A percentile compares a stretch with the other conserved stretches of the same genome.
Evolutionary conservation across 2,113 vertebrate species (phyloP).

Genomic region (Spea bombifrons): DNA sequence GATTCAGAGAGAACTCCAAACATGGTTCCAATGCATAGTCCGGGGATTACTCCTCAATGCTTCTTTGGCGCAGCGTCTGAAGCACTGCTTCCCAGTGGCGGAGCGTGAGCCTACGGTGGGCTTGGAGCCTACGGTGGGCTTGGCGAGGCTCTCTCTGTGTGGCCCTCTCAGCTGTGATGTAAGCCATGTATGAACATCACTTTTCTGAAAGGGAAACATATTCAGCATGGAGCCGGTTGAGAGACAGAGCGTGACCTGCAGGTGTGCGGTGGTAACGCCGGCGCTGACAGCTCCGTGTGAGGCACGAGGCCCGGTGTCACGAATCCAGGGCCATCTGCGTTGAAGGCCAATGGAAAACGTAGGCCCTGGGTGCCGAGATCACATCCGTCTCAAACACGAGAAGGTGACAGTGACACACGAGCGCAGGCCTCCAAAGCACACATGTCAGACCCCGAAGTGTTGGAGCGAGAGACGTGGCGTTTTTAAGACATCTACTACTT

Average conservation of each 20-base stretch:
- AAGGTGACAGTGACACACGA: neutral
- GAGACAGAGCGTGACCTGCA: neutral
- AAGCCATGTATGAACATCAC: neutral
- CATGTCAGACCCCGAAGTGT: neutral
- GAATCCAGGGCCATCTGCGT: constrained; percentile 1
- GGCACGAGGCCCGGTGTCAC: neutral
- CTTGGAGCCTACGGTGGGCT: neutral
- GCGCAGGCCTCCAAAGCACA: neutral
- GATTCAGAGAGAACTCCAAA: neutral
- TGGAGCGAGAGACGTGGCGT: no score
- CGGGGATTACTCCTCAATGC: neutral
- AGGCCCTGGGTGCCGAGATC: neutral
- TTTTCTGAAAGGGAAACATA: neutral
- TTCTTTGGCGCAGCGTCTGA: neutral
- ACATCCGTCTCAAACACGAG: neutral
- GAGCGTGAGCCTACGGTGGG: neutral
- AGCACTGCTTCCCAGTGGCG: neutral
- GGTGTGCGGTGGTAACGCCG: neutral
- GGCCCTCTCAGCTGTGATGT: constrained; percentile 1
- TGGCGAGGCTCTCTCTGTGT: constrained; percentile 2
- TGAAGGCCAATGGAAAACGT: neutral
- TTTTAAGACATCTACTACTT: no score
- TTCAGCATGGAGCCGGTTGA: neutral
- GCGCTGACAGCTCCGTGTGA: constrained; percentile 11
- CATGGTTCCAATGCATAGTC: neutral